Conservation (phyloP, 2,113 vertebrate species). For the Petroica traversi region DNA sequence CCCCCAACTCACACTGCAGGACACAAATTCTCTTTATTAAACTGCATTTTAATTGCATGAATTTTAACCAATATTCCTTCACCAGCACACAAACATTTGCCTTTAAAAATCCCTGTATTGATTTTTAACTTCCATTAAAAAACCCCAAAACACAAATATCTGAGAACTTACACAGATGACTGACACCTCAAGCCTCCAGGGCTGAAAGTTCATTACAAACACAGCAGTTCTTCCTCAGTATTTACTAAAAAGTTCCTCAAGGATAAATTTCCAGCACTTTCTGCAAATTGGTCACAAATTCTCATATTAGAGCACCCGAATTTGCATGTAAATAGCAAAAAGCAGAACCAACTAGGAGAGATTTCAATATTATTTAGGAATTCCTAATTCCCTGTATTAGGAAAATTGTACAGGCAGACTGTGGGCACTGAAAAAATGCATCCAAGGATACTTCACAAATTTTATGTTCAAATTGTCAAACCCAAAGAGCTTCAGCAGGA, state of each 20-base stretch:
- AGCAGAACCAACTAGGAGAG: background rate
- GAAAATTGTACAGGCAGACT: background rate
- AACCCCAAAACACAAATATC: background rate
- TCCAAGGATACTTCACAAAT: background rate
- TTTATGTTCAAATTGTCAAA: background rate
- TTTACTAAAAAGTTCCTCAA: background rate
- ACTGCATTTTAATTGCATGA: background rate
- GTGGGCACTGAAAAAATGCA: background rate
- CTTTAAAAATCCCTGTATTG: background rate
- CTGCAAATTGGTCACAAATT: background rate
- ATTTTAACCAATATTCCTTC: background rate
- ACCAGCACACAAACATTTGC: background rate
- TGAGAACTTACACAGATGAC: background rate
- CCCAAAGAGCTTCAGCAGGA: background rate
- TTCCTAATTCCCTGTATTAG: background rate
- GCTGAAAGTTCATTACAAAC: background rate
- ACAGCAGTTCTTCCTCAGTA: background rate
- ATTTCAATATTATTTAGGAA: background rate
- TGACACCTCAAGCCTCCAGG: background rate
- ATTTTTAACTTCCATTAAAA: background rate
- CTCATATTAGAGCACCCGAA: fast-evolving
- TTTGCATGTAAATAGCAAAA: background rate
- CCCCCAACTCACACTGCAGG: background rate
- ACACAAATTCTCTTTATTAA: background rate
- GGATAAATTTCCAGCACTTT: background rate